Evolutionary conservation across 2,113 vertebrate genomes (phyloP), one percentile per base, ranked within the genome.

Genomic region (Carlito syrichta): DNA sequence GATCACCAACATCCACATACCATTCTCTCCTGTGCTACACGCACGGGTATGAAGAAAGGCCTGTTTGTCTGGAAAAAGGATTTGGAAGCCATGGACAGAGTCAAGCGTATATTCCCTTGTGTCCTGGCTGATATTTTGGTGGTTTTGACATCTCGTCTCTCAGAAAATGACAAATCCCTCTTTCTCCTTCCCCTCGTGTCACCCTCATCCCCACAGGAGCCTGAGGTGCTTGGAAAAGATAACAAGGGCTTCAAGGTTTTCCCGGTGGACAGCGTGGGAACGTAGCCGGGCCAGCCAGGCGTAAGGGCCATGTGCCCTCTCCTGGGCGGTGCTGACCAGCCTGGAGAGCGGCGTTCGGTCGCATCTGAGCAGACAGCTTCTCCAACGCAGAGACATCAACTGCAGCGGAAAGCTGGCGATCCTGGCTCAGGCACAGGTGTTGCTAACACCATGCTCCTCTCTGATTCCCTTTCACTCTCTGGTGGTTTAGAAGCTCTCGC

Each of bases 11-110:
- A 2, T 4, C 38, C 1, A 40, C 19, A 8, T 20, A 19, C 40
- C 66, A 20, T 32, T 30, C 52, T 8, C 17, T 32, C 62, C 52
- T 1, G 35, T 19, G 14, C 4, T 3, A 38, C 30, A 27, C n/a
- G 0, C 58, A 60, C 74, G 10, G 76, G 63, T 22, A 20, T 81
- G 13, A 43, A 20, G 16, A 40, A n/a, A 74, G 0, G n/a, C 48
- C 56, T 6, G 38, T 17, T 13, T 48, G 32, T 45, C 56, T 19
- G 7, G 23, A n/a, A 30, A 48, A 32, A 20, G 38, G n/a, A n/a
- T 1, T 48, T 40, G 2, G 54, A 45, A 32, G 27, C n/a, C n/a
- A n/a, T 3, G 19, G 6, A 52, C 13, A 4, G 0, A 0, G 0
- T 4, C 6, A 20, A n/a, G 68, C 54, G 30, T 58, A 45, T 40